Evolutionary conservation across 2,797 vertebrate species (phyloP), one percentile per base, ranked within the genome.

Genomic region (Chaetodon trifasciatus): DNA sequence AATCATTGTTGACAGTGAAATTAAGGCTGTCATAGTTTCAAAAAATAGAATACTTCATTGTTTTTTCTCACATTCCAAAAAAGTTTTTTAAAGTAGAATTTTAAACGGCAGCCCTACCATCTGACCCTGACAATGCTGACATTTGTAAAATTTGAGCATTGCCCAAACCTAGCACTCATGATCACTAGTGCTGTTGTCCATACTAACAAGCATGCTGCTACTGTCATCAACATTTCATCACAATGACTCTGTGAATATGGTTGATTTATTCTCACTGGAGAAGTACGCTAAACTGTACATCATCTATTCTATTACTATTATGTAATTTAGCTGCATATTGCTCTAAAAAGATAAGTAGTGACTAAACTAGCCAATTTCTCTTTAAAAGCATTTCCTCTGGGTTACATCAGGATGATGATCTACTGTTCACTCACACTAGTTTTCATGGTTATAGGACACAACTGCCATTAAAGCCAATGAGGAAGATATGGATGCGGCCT

Each of bases 401-500:
- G 13, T 61, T 21, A 21, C 24, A 52, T 28, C 19, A 66, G 37
- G 12, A 17, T 16, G 21, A 63, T 53, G 8, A n/a, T 28, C 42
- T n/a, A 2, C 35, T 78, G 39, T 40, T 60, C 28, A 66, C 78
- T 84, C 17, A 89, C 46, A 4, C 28, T 16, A 1, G 1, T 56
- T 81, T 79, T 70, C 58, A 67, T 82, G 44, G n/a, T 87, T 81
- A 32, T 82, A 93, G 89, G 89, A 89, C 13, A 64, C 35, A 37
- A 77, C 74, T 7, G 37, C 67, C 37, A 57, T 49, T 16, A 13
- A 60, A 52, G 70, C 64, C 53, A 57, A 37, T 1, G 83, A 86
- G 6, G 58, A 78, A 21, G 62, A 74, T 50, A 55, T 21, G 55
- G 47, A 50, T 37, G 5, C 78, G 79, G 71, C n/a, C 55, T 75